phyloP scores from a whole-genome alignment of 2,888 invertebrate genomes.

The Vandiemenella viatica region DNA sequence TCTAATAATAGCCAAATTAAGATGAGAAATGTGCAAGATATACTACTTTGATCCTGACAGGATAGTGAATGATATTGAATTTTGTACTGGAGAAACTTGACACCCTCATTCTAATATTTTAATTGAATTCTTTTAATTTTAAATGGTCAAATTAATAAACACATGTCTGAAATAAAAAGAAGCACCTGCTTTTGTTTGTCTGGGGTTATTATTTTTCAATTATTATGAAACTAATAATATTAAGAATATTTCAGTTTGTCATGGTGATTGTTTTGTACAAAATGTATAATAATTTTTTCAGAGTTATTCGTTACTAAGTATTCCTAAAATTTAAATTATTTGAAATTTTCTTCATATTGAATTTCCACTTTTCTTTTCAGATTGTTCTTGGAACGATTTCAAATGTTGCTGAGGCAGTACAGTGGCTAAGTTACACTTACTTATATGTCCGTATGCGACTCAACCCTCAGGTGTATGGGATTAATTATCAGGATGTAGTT shows the following conservation, averaged over 20 bases:
- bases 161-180: too few relatives aligned
- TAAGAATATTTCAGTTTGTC: not conserved
- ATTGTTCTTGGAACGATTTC: constrained; percentile 90
- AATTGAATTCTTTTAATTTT: too few relatives aligned
- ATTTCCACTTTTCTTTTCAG: constrained; percentile 30
- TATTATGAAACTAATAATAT: not conserved
- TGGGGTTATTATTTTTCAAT: not conserved
- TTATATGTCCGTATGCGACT: constrained; percentile 84
- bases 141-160: too few relatives aligned
- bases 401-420: constrained; percentile 87
- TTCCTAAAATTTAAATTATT: too few relatives aligned
- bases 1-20: too few relatives aligned
- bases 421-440: constrained; percentile 97
- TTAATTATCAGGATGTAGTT: constrained; percentile 42
- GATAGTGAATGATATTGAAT: too few relatives aligned
- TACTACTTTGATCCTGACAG: too few relatives aligned
- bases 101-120: too few relatives aligned
- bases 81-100: too few relatives aligned
- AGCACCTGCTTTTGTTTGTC: too few relatives aligned
- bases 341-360: not conserved
- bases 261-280: not conserved
- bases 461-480: constrained; percentile 70
- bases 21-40: too few relatives aligned
- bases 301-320: too few relatives aligned
- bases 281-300: not conserved